Conservation (phyloP, 2,113 vertebrate species). For the Apodemus speciosus region DNA sequence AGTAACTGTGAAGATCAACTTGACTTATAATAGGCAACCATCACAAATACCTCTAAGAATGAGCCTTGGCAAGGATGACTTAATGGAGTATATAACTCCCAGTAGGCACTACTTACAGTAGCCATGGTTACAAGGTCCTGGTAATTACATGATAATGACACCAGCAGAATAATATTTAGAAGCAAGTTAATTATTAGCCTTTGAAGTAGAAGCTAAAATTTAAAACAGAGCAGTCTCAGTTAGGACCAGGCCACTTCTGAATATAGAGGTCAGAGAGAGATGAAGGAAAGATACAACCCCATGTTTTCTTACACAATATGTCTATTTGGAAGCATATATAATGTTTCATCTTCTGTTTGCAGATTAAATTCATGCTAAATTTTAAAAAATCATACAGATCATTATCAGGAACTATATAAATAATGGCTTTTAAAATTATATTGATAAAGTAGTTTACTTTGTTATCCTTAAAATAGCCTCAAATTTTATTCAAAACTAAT, state of each 20-base stretch:
- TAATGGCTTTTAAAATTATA: constrained; percentile 10
- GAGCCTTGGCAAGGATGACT: not conserved
- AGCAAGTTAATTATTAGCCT: not conserved
- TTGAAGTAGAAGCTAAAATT: not conserved
- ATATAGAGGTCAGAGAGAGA: not conserved
- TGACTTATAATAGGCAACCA: constrained; percentile 27
- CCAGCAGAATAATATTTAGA: not conserved
- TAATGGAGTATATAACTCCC: not conserved
- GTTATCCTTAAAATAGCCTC: constrained; percentile 13
- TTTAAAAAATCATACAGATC: not conserved
- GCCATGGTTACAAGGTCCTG: not conserved
- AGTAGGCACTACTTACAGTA: not conserved
- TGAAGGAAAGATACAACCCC: not conserved
- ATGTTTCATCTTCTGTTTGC: not conserved
- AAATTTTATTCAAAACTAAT: constrained; percentile 50
- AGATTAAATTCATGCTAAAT: constrained; percentile 14
- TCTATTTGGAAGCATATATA: not conserved
- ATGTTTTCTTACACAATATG: not conserved
- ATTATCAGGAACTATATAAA: constrained; percentile 24
- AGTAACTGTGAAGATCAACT: not conserved
- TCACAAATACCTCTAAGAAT: not conserved
- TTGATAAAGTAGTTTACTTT: constrained; percentile 26
- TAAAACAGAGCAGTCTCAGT: not conserved
- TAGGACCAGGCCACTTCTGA: not conserved
- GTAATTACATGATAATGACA: not conserved